Percentiles rank a stretch among this genome's conserved stretches.
Evolutionary conservation across 2,888 invertebrate species (phyloP).

Genomic region (Chloroclystis v-ata): DNA sequence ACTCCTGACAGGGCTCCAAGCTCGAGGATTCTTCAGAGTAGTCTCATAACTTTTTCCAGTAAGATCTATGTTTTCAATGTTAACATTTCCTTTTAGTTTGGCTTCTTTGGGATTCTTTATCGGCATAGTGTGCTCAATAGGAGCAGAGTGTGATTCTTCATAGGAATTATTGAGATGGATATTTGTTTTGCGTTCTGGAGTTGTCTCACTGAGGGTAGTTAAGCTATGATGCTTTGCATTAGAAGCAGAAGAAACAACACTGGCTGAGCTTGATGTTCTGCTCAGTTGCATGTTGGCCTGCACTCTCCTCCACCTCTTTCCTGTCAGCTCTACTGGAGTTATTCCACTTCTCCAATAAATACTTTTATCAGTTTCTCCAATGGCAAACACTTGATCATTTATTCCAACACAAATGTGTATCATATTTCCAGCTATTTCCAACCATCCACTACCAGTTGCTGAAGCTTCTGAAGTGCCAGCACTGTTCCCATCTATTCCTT

Average conservation of each 20-base stretch:
- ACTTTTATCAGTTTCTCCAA: conserved; percentile 88
- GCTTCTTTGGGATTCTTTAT: conserved; percentile 67
- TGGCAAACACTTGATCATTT: conserved; percentile 93
- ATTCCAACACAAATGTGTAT: conserved; percentile 88
- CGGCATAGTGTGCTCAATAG: conserved; percentile 83
- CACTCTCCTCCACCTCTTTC: conserved; percentile 90
- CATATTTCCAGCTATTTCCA: conserved; percentile 93
- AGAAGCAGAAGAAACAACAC: conserved; percentile 80
- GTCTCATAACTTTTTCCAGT: conserved; percentile 83
- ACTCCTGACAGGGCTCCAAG: conserved; percentile 93
- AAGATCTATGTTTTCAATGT: conserved; percentile 71
- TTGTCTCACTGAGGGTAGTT: conserved; percentile 63
- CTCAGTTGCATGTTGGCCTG: conserved; percentile 90
- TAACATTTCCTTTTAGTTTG: conserved; percentile 51
- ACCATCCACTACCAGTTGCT: conserved; percentile 90
- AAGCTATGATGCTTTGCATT: conserved; percentile 84
- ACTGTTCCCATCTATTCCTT: conserved; percentile 82
- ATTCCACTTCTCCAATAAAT: conserved; percentile 90
- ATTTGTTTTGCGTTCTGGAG: conserved; percentile 66
- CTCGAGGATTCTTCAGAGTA: conserved; percentile 86
- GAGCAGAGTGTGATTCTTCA: conserved; percentile 86
- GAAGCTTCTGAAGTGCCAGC: conserved; percentile 85
- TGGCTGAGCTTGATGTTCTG: conserved; percentile 88
- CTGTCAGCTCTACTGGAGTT: conserved; percentile 85
- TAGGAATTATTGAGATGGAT: conserved; percentile 79